Base-by-base conservation (phyloP, 2,888 invertebrate species). In the Ophion ventricosus region DNA sequence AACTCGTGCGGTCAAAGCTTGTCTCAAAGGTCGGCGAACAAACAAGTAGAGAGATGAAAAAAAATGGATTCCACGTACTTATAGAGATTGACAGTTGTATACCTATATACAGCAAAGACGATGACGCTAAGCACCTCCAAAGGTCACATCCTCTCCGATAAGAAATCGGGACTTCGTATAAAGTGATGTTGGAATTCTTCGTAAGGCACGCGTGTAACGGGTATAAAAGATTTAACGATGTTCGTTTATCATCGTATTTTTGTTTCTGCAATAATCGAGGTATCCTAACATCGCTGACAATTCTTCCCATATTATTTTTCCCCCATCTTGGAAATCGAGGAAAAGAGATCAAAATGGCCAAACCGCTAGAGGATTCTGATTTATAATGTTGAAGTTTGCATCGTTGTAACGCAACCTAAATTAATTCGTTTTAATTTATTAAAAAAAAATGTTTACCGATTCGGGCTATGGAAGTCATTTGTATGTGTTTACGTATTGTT, bases 41-140 rank as follows among this genome's bases (percentile, higher is more conserved):
- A 43, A 43, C 56, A 69, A 69, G 57, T 49, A 80, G 69, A 76
- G 43, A 25, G n/a, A 54, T 17, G n/a, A 59, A 57, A 43, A 67
- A 35, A 56, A 56, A 23, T 4, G 17, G 40, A 57, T 70, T 63
- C 70, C 63, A 63, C 79, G 79, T 64, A 72, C 43, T 70, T 64
- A 43, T 56, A 67, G 57, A 40, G 17, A 67, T 40, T 5, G 57
- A 40, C 23, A 11, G n/a, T 29, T 14, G n/a, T 67, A 57, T 56
- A 40, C 25, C 25, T 20, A 35, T 35, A 17, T 54, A 64, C 10
- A 17, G 35, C n/a, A 20, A 57, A 35, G 69, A 66, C 20, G 75
- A 76, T 78, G 84, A 84, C 81, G 81, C 80, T 57, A 49, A 77
- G 77, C 74, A 84, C 78, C 74, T 78, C 84, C 64, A 72, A 78